Base-by-base conservation (phyloP, 1,140 invertebrate species). In the Drusus annulatus region DNA sequence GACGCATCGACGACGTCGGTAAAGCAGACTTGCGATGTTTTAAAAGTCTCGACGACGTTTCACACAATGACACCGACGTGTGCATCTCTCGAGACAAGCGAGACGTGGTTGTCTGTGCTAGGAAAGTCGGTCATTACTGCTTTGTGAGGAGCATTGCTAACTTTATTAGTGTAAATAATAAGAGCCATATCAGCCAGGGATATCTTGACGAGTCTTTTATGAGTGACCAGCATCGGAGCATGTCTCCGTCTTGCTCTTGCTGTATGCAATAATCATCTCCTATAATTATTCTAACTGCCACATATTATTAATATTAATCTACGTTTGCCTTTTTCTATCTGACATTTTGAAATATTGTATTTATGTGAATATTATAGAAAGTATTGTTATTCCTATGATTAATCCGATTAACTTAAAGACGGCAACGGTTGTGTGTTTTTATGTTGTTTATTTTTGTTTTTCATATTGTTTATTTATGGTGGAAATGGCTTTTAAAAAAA, bases 221-320 rank as follows among this genome's bases (percentile, higher is more conserved):
- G 16, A 23, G 19, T 56, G 69, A 62, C 36, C 56, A 36, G 54
- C 36, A 31, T 45, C 52, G 71, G 69, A 74, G 28, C 25, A 54
- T 45, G 19, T 80, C 81, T 19, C 68, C 74, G 6, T 68, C 63
- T 7, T 82, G 69, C 45, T 77, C 75, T 36, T 83, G 81, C 74
- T 83, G 81, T 56, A 79, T 83, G 76, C 81, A 83, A 73, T 82
- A 56, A 69, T 58, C 45, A 23, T 52, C 52, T 45, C 36, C 7
- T 45, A 45, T 45, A 10, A 45, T 74, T 56, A 56, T 52, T 69
- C 17, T 69, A 69, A 52, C 69, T 56, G 69, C 69, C 52, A 54
- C 69, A n/a, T 23, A n/a, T 51, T 10, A 4, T 36, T 36, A 45
- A 45, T 45, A 45, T 45, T 45, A 45, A 45, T 45, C 36, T 45